Base-by-base conservation (phyloP, 2,797 vertebrate genomes). In the Aselliscus stoliczkanus region DNA sequence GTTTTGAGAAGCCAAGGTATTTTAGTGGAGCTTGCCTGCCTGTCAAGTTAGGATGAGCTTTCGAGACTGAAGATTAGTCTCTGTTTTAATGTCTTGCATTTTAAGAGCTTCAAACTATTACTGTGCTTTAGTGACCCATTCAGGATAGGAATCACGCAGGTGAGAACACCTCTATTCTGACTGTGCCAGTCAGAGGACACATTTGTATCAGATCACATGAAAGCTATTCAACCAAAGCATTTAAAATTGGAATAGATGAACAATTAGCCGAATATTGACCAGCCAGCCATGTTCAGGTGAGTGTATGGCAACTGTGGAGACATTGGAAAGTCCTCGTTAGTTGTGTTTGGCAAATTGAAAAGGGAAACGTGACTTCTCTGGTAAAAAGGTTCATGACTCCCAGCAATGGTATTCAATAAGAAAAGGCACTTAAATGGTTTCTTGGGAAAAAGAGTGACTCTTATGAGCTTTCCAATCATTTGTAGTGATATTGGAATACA, bases 371-470 rank as follows among this genome's bases (percentile, higher is more conserved):
- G 11, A 11, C 47, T 34, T 58, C 2, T 0, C 54, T 42, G 23
- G 50, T 31, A 13, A 34, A 52, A 25, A 23, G 5, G 14, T 13
- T 42, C 34, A 13, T 20, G 56, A 37, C 3, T 15, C 77, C 27
- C 31, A 1, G 0, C 1, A 4, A 20, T 34, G 31, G 23, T 4
- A 15, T 1, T 14, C 14, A 64, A 58, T 11, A 29, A n/a, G 56
- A 47, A 72, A 15, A 72, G 31, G 42, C 18, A 10, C 37, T 37
- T 34, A 54, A 47, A 34, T 10, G 17, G 14, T 37, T 64, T 44
- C 65, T 27, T 37, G 25, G 29, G 69, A 29, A 58, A 14, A 34
- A 54, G 17, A 34, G 2, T 0, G 27, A 27, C 62, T 85, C 20
- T 62, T 47, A 17, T 62, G 14, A 23, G 12, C 25, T 47, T 76